Percentiles rank a stretch among this genome's conserved stretches.
phyloP scores from a whole-genome alignment of 1,140 invertebrate genomes.

The Onthophagus taurus region DNA sequence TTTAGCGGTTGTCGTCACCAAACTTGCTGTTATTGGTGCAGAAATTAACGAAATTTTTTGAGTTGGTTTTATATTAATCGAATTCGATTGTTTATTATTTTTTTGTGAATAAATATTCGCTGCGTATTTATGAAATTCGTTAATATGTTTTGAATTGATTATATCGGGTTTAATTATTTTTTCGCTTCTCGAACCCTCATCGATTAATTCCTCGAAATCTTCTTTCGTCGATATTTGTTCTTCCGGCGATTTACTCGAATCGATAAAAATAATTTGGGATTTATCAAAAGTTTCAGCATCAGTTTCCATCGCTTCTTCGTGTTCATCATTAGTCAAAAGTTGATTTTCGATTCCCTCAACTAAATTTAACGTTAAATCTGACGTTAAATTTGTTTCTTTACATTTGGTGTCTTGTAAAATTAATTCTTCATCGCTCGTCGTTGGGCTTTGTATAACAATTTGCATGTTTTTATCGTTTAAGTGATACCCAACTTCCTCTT shows the following conservation, averaged over 20 bases:
- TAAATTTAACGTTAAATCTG: slow-evolving; percentile 21
- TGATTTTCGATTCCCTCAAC: slow-evolving; percentile 31
- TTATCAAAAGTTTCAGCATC: slow-evolving; percentile 41
- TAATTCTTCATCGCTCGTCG: slow-evolving; percentile 34
- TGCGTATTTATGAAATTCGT: slow-evolving; percentile 32
- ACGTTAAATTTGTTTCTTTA: slow-evolving; percentile 8
- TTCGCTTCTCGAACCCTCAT: slow-evolving; percentile 44
- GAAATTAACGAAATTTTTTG: slow-evolving; percentile 27
- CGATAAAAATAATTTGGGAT: slow-evolving; percentile 52
- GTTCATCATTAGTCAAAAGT: slow-evolving; percentile 40
- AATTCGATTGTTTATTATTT: slow-evolving; percentile 2
- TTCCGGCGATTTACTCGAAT: slow-evolving; percentile 47
- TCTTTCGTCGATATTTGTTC: slow-evolving; percentile 53
- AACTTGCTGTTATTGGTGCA: neutral
- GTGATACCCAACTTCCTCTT: slow-evolving; percentile 38
- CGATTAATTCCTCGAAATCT: slow-evolving; percentile 50
- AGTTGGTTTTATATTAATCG: slow-evolving; percentile 7
- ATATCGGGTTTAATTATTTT: slow-evolving; percentile 33
- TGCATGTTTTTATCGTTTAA: slow-evolving; percentile 23
- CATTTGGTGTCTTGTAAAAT: slow-evolving; percentile 26
- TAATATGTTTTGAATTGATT: slow-evolving; percentile 26
- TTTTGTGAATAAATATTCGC: slow-evolving; percentile 10
- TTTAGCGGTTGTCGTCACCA: neutral
- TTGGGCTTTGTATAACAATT: slow-evolving; percentile 34
- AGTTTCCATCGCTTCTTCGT: slow-evolving; percentile 31